A percentile compares a stretch with the other conserved stretches of the same genome.
phyloP scores from a whole-genome alignment of 2,888 invertebrate genomes.

The Drosophila greeni region DNA sequence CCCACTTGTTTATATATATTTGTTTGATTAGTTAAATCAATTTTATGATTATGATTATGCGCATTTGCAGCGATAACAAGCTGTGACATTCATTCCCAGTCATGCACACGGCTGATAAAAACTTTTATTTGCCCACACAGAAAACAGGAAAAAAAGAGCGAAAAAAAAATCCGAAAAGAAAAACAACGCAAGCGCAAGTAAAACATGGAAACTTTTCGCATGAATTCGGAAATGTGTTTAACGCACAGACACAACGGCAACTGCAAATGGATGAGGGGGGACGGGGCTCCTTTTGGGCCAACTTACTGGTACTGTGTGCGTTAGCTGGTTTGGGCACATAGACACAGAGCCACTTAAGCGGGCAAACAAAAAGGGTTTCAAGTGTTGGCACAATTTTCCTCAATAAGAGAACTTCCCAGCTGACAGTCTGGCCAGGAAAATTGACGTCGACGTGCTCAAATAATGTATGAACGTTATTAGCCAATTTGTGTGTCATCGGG shows the following conservation, averaged over 20 bases:
- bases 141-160: conserved; percentile 1
- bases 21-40: conserved; percentile 69
- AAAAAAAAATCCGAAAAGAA: conserved; percentile 22
- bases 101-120: conserved; percentile 51
- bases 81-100: conserved; percentile 45
- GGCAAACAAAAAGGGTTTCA: conserved; percentile 36
- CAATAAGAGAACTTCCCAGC: conserved; percentile 15
- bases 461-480: conserved; percentile 27
- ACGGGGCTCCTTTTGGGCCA: conserved; percentile 12
- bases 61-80: conserved; percentile 36
- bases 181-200: conserved; percentile 19
- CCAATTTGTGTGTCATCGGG: conserved; percentile 18
- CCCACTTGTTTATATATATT: conserved; percentile 45
- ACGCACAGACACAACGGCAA: conserved; percentile 38
- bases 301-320: conserved; percentile 20
- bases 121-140: conserved; percentile 30
- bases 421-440: conserved; percentile 14
- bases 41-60: conserved; percentile 63
- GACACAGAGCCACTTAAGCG: conserved; percentile 13
- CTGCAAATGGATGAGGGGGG: conserved; percentile 6
- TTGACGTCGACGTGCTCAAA: conserved; percentile 21
- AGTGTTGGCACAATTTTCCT: conserved; percentile 29
- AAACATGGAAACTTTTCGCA: conserved; percentile 62
- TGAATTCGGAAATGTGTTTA: conserved; percentile 62
- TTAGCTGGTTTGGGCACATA: conserved; percentile 19